Evolutionary conservation across 2,797 vertebrate genomes (phyloP).

Genomic region (Phyllotis vaccarum): DNA sequence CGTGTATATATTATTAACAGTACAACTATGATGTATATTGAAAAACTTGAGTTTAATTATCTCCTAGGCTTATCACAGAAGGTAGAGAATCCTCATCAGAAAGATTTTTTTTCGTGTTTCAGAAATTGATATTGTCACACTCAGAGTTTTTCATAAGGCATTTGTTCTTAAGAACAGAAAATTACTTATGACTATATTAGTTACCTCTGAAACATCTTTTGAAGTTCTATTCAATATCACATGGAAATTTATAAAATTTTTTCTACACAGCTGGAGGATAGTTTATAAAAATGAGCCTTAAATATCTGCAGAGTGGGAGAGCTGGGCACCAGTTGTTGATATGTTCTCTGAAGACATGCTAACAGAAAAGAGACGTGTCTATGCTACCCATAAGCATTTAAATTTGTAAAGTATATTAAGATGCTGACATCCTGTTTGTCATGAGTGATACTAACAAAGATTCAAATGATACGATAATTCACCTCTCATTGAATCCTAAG

Average conservation of each 20-base stretch:
- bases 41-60: background rate
- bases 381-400: conserved; percentile 43
- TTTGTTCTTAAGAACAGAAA: conserved; percentile 14
- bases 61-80: background rate
- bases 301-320: background rate
- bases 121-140: background rate
- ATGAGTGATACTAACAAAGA: conserved; percentile 77
- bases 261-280: background rate
- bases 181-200: background rate
- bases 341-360: background rate
- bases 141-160: background rate
- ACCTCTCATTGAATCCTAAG: conserved; percentile 67
- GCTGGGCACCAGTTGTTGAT: background rate
- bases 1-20: too few species aligned
- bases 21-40: background rate
- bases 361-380: background rate
- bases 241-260: background rate
- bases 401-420: conserved; percentile 78
- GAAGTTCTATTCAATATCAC: background rate
- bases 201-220: conserved; percentile 36
- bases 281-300: background rate
- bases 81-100: background rate
- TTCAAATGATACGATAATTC: conserved; percentile 84
- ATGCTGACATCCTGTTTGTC: conserved; percentile 59
- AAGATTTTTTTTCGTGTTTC: background rate